Percentiles rank a stretch among this genome's conserved stretches.
These are phyloP conservation scores for Thera obeliscata DNA, from an alignment of 2,888 invertebrate genomes.

Conservation along the genomic window DNA sequence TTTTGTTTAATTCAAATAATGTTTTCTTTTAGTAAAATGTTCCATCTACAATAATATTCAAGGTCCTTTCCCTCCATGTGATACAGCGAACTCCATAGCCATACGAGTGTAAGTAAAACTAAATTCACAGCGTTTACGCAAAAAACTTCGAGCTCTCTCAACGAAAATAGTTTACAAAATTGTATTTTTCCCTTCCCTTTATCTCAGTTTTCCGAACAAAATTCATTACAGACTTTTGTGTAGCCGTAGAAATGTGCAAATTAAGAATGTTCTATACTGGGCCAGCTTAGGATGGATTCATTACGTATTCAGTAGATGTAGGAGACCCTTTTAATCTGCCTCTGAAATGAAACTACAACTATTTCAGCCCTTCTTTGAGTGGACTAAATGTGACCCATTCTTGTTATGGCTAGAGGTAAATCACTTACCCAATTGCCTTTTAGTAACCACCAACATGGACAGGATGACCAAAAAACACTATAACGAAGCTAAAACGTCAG, in stretches of 20 bases:
- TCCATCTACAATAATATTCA: too few relatives aligned
- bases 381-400: slow-evolving; percentile 24
- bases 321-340: slow-evolving; percentile 37
- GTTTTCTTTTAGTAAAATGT: too few relatives aligned
- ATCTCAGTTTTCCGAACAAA: slow-evolving; percentile 13
- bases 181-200: slow-evolving; percentile 6
- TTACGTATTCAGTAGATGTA: slow-evolving; percentile 37
- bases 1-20: too few relatives aligned
- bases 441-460: too few relatives aligned
- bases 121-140: background rate
- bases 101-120: background rate
- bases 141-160: slow-evolving; percentile 5
- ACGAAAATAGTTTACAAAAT: slow-evolving; percentile 11
- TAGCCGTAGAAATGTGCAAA: slow-evolving; percentile 28
- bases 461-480: too few relatives aligned
- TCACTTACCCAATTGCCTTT: background rate
- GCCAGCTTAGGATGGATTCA: slow-evolving; percentile 16
- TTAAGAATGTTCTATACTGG: slow-evolving; percentile 25
- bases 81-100: background rate
- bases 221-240: slow-evolving; percentile 23
- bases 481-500: too few relatives aligned
- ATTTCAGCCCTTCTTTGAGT: slow-evolving; percentile 27
- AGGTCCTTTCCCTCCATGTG: too few relatives aligned
- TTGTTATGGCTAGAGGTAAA: slow-evolving; percentile 6
- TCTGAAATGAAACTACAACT: slow-evolving; percentile 34